Percentiles rank a stretch among this genome's conserved stretches.
These are phyloP conservation scores for Lordiphosa stackelbergi DNA, from an alignment of 1,140 invertebrate species.

Conservation along the genomic window DNA sequence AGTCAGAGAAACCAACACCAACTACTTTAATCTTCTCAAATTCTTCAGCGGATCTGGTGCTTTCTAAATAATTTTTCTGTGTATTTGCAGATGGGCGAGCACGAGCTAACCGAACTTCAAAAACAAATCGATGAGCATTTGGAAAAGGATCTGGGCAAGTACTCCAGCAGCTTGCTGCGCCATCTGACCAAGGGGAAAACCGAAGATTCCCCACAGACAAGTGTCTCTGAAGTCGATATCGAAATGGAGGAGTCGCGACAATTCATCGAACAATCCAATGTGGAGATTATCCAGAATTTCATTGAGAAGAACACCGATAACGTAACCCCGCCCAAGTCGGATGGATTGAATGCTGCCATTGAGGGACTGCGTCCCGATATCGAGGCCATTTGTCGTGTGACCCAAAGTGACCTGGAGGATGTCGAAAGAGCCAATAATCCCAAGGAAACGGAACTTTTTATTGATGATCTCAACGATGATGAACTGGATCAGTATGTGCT, in stretches of 20 bases:
- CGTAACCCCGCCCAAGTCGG: constrained; percentile 7
- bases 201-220: constrained; percentile 9
- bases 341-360: constrained; percentile 35
- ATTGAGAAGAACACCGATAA: constrained; percentile 59
- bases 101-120: constrained; percentile 84
- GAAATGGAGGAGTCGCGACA: constrained; percentile 78
- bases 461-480: constrained; percentile 90
- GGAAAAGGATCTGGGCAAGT: constrained; percentile 80
- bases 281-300: constrained; percentile 79
- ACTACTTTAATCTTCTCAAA: no score
- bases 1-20: no score
- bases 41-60: no score
- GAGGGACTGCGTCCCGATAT: constrained; percentile 72
- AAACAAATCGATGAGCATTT: constrained; percentile 86
- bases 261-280: constrained; percentile 81
- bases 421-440: constrained; percentile 63
- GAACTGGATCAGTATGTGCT: constrained; percentile 94
- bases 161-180: constrained; percentile 51
- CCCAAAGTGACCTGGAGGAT: constrained; percentile 57
- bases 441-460: constrained; percentile 81
- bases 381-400: constrained; percentile 67
- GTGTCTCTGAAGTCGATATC: constrained; percentile 32
- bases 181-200: constrained; percentile 31
- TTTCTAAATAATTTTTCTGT: no score
- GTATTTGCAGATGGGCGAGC: constrained; percentile 76